phyloP scores from a whole-genome alignment of 2,113 vertebrate genomes.

The Ammodytes dubius region DNA sequence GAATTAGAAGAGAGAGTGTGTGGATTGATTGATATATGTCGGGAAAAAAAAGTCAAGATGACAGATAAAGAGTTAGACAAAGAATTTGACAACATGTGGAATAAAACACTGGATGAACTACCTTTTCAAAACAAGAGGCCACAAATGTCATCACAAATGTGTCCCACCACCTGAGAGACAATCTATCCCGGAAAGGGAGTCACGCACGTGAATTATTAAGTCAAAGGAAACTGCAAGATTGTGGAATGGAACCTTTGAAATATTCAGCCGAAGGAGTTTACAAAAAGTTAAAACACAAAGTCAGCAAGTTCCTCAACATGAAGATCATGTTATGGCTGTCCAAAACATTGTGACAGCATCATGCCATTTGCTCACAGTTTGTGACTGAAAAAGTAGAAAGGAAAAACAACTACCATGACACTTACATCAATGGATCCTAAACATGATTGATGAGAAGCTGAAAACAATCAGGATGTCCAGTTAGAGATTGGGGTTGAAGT shows the following conservation, averaged over 20 bases:
- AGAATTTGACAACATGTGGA: conserved; percentile 72
- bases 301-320: fast-evolving
- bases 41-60: neutral
- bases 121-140: neutral
- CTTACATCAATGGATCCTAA: conserved; percentile 64
- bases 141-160: neutral
- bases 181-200: conserved; percentile 41
- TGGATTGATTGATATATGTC: conserved; percentile 49
- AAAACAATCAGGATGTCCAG: fast-evolving
- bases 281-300: fast-evolving
- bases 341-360: conserved; percentile 5
- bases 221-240: fast-evolving
- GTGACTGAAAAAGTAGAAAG: fast-evolving
- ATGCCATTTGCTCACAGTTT: neutral
- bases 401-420: conserved; percentile 60
- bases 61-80: conserved; percentile 15
- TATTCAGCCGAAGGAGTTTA: fast-evolving
- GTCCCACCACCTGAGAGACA: neutral
- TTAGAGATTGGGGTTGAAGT: no score
- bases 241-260: conserved; percentile 11
- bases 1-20: conserved; percentile 42
- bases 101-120: neutral
- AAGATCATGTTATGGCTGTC: neutral
- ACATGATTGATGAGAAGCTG: conserved; percentile 45
- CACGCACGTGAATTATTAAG: neutral